Evolutionary conservation across 2,113 vertebrate genomes (phyloP), one percentile per base, ranked within the genome.

Genomic region (Malurus elegans): DNA sequence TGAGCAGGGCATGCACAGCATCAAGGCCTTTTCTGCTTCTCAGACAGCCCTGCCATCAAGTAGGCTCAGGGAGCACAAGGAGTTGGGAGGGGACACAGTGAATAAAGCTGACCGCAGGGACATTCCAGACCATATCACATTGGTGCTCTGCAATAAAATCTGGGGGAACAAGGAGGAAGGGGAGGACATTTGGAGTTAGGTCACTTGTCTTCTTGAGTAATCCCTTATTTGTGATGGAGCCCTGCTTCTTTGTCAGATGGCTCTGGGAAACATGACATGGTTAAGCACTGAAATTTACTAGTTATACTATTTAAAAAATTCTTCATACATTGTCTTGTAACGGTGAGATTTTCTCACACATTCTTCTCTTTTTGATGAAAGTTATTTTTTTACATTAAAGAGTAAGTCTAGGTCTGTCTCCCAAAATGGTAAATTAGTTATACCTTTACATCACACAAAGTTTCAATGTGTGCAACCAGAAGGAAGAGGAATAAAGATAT

Each of bases 151-250:
- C 38, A 79, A 15, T 7, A 75, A 88, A 81, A 79, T 4, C 28
- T n/a, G 19, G 4, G 5, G 24, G 4, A 60, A 86, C 21, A 31
- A 75, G 42, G 6, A 84, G 18, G 34, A 90, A 81, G 9, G 9
- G 7, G 9, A 11, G 23, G 6, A 79, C 1, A 4, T 54, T 40
- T 4, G 4, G 15, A 87, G 11, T 45, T 38, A 18, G 2, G 3
- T 12, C 0, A 0, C 8, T 79, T 66, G 21, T 36, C 29, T 86
- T 50, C 25, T 31, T 4, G 15, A 42, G 34, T 58, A 66, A 44
- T 10, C 1, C 2, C 16, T 51, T 32, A 40, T 9, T 15, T 8
- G 17, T 7, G 12, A 57, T 28, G 18, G 42, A 60, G 23, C 18
- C 29, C 53, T 66, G 21, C 11, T 7, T 42, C 15, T n/a, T 60